Base-by-base conservation (phyloP, 2,113 vertebrate genomes). In the Mohoua ochrocephala region DNA sequence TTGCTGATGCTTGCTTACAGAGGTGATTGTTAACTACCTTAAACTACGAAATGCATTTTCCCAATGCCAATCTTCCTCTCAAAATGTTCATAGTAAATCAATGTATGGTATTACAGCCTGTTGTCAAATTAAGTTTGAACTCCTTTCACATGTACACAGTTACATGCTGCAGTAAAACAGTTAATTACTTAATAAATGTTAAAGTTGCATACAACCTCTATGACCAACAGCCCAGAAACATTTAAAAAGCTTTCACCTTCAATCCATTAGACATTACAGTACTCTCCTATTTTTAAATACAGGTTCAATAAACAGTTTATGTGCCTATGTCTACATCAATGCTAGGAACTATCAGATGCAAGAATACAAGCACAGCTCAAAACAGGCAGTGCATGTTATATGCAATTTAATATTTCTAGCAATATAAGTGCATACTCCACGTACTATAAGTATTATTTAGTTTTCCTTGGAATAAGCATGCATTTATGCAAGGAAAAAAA, bases 401-500 rank as follows among this genome's bases (percentile, higher is more conserved):
- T 41, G 60, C 22, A 89, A 80, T 84, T 91, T 91, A 92, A 75
- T 75, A 90, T 75, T 96, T 91, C 44, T 35, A 93, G 70, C 33
- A 95, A 39, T 68, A 60, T 80, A 79, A 74, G 91, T 37, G 16
- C 44, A 88, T 64, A 88, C n/a, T 93, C 73, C 80, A 95, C 1
- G 5, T 93, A 91, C 61, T 93, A 18, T 42, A 93, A 89, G 80
- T 80, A 82, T 91, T 94, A 96, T 85, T 96, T 97, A 50, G 69
- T 84, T 97, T 96, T 89, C 49, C 31, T 75, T 92, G 83, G 90
- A 97, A 97, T 83, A 92, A 85, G 59, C 56, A 96, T 85, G 60
- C 84, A 97, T 94, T 97, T 96, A 95, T 90, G 93, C 47, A 80
- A 92, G 87, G 39, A 91, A 94, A 97, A 84, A 81, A 97, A 97